phyloP scores from a whole-genome alignment of 2,113 vertebrate genomes.

The Sinocyclocheilus maitianheensis region DNA sequence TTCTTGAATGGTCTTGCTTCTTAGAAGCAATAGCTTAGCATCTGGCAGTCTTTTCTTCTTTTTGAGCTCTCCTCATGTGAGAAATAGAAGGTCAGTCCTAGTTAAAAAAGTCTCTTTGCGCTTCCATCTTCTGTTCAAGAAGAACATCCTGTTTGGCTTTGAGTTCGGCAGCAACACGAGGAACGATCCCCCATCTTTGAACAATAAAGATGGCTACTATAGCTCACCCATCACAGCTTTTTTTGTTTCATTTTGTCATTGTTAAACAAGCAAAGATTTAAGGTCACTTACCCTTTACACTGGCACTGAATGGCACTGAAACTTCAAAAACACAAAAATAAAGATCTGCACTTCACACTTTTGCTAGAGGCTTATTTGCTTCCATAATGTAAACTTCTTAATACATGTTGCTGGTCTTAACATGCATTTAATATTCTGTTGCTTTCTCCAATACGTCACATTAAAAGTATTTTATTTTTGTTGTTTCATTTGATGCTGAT shows the following conservation, averaged over 20 bases:
- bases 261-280: neutral
- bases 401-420: neutral
- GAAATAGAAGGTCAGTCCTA: slow-evolving; percentile 76
- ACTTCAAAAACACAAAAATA: neutral
- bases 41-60: slow-evolving; percentile 75
- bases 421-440: neutral
- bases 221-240: slow-evolving; percentile 24
- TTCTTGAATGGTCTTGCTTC: slow-evolving; percentile 43
- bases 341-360: neutral
- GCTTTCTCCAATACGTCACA: neutral
- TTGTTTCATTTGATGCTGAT: neutral
- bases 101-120: slow-evolving; percentile 36
- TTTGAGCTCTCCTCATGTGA: slow-evolving; percentile 76
- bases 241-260: slow-evolving; percentile 15
- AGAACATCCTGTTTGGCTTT: slow-evolving; percentile 15
- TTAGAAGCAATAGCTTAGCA: slow-evolving; percentile 78
- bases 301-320: neutral
- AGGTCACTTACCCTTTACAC: neutral
- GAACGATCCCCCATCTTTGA: slow-evolving; percentile 12
- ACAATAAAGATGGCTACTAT: slow-evolving; percentile 20
- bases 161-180: slow-evolving; percentile 5
- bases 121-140: slow-evolving; percentile 2
- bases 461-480: neutral
- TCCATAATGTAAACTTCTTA: neutral
- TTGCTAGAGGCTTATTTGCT: neutral